Base-by-base conservation (phyloP, 2,888 invertebrate species). In the Meta bourneti region DNA sequence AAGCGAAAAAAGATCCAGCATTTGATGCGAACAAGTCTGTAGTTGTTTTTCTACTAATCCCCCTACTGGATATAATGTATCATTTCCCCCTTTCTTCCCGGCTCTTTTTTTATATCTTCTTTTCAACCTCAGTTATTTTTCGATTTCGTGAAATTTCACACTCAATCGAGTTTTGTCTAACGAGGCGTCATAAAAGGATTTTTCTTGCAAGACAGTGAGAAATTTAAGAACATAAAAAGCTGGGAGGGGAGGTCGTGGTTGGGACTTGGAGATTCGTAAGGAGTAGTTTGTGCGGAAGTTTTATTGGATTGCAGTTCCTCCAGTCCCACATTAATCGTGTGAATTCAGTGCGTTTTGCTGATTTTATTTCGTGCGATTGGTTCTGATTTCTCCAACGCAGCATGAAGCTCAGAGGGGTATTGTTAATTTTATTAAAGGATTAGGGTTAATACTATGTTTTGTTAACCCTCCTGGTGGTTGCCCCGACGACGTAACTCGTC, bases 161-260 rank as follows among this genome's bases (percentile, higher is more conserved):
- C 82, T 82, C 71, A 82, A 82, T 82, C 70, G 82, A 71, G 70
- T 82, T 82, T 51, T 82, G 82, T 82, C n/a, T 71, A 82, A 70
- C 71, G 49, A 71, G 71, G 71, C 82, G 71, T 82, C 71, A 82
- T 82, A 82, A 82, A 49, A 54, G 82, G 82, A 82, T 82, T 82
- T 70, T 71, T 49, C 71, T 82, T 71, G 19, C 19, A 49, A 49
- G 79, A 79, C 79, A 79, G 54, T 61, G 61, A 79, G 61, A 61
- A 79, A 61, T 79, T 79, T 34, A 20, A 61, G 61, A 61, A 69
- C 16, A 49, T 16, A 61, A 79, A 61, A 61, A 61, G 16, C 13
- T 0, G 61, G 61, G 16, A 61, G 34, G 16, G 61, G 61, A 9
- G 16, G 61, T 9, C 61, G 61, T 16, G 61, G 61, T 61, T 61